Percentiles rank a stretch among this genome's conserved stretches.
These are phyloP conservation scores for Saccopteryx leptura DNA, from an alignment of 2,113 vertebrate species.

Conservation along the genomic window DNA sequence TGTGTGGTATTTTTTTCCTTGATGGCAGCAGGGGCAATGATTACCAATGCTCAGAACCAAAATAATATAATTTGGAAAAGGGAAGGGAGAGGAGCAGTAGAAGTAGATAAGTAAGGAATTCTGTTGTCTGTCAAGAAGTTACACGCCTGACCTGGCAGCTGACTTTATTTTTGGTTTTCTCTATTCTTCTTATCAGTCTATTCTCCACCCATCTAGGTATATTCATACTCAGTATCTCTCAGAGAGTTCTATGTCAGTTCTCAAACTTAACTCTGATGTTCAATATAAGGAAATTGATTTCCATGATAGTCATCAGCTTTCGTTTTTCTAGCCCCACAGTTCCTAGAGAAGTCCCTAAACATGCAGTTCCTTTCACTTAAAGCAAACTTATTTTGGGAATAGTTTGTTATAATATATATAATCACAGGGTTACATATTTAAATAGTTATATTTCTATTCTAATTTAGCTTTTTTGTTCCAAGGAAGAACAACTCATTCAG, in stretches of 20 bases:
- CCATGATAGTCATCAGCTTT: neutral
- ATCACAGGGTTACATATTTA: constrained; percentile 1
- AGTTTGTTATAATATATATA: constrained; percentile 6
- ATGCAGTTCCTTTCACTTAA: constrained; percentile 3
- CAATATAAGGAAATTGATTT: constrained; percentile 37
- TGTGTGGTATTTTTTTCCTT: neutral
- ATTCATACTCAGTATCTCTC: neutral
- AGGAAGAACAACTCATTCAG: neutral
- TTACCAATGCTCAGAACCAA: constrained; percentile 28
- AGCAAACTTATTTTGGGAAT: constrained; percentile 3
- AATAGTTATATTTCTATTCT: constrained; percentile 39
- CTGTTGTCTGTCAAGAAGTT: neutral
- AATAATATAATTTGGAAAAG: constrained; percentile 1
- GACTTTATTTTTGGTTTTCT: constrained; percentile 30
- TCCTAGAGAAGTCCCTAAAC: constrained; percentile 7
- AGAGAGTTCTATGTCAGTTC: neutral
- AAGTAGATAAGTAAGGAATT: constrained; percentile 29
- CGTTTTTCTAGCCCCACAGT: neutral
- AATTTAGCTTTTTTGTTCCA: neutral
- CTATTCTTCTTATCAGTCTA: neutral
- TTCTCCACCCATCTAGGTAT: neutral
- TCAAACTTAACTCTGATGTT: constrained; percentile 25
- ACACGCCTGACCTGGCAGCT: neutral
- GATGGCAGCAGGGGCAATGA: neutral
- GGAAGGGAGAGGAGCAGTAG: neutral